Base-by-base conservation (phyloP, 1,140 invertebrate genomes). In the Camponotus vicinus region DNA sequence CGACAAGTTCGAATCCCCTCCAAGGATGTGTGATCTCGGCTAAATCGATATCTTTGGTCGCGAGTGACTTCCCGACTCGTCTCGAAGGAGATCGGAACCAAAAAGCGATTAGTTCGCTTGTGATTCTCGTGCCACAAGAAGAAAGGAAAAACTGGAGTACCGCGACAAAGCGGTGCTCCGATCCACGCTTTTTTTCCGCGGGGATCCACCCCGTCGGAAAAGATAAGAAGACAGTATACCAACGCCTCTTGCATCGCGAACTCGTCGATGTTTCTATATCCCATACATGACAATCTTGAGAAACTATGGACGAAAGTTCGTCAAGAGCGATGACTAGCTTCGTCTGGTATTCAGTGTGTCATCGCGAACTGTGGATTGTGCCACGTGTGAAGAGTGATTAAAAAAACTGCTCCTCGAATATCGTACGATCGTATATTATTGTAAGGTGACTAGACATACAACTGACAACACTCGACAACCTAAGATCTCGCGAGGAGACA, bases 361-460 rank as follows among this genome's bases (percentile, higher is more conserved):
- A 49, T 75, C 89, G 89, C 83, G 73, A 90, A 84, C 63, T 85
- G 88, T 90, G 89, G 89, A 91, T 87, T 86, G 89, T 90, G 88
- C 70, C 45, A 66, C 78, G 52, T 78, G 88, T 89, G 86, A 87
- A 66, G 42, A 76, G 64, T 90, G 71, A 82, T 82, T 21, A 21
- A 76, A 87, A 55, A 37, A 49, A 59, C 49, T 70, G 8, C 34
- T 42, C 32, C 66, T 71, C 70, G 87, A 89, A 70, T 11, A 34
- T 66, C 70, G 27, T 61, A n/a, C 21, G 42, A 45, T 42, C 21
- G n/a, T 42, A 37, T 57, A 15, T 71, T 11, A 32, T 70, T 21
- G 79, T 75, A 32, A 73, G 49, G 34, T 40, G 69, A 73, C n/a
- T 45, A 49, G 8, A 21, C 40, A 15, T 55, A 32, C 9, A 15